A percentile compares a stretch with the other conserved stretches of the same genome.
phyloP scores from a whole-genome alignment of 2,113 vertebrate genomes.

The Pelecanus crispus region DNA sequence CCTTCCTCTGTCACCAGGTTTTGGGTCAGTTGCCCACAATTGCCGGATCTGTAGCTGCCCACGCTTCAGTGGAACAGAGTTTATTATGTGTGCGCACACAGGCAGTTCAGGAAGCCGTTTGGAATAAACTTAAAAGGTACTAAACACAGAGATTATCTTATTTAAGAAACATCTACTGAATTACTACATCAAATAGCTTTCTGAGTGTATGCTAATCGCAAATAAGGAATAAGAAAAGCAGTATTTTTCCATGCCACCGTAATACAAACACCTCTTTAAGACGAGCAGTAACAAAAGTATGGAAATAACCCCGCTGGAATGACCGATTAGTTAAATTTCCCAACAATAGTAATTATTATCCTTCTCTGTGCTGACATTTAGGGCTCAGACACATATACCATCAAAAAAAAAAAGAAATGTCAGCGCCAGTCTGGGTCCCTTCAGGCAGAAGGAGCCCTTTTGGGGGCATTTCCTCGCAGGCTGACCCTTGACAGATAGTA shows the following conservation, averaged over 20 bases:
- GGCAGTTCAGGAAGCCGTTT: neutral
- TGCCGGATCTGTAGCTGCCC: neutral
- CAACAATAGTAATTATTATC: neutral
- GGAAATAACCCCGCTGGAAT: neutral
- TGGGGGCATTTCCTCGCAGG: neutral
- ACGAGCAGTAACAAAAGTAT: neutral
- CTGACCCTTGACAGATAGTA: accelerated
- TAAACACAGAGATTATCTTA: neutral
- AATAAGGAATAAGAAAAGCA: neutral
- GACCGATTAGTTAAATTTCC: neutral
- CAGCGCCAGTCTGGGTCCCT: neutral
- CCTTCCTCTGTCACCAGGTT: neutral
- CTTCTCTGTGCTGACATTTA: neutral
- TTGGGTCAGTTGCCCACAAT: neutral
- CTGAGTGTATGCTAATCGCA: accelerated
- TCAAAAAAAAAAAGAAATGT: neutral
- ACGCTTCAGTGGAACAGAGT: neutral
- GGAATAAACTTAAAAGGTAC: neutral
- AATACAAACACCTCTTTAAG: neutral
- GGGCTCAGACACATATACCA: accelerated
- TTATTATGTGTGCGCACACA: neutral
- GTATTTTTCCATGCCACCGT: neutral
- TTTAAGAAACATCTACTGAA: neutral
- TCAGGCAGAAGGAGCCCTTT: neutral
- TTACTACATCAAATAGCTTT: neutral